Percentiles rank a stretch among this genome's conserved stretches.
phyloP scores from a whole-genome alignment of 37 sponge, comb jelly and placozoan species.

The Diacarnus erythraeanus region DNA sequence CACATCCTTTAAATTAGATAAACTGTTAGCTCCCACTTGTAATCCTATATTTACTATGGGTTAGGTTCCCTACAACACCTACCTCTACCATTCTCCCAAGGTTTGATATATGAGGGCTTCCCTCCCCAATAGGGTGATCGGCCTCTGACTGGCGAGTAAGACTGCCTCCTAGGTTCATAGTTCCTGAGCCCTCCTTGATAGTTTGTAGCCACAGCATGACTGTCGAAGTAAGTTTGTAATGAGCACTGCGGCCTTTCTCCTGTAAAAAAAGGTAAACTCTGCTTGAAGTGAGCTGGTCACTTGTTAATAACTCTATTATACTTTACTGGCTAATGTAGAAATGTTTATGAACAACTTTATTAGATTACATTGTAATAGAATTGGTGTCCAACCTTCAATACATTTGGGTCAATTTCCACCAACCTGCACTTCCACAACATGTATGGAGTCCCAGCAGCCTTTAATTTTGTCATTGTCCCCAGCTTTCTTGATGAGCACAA shows the following conservation, averaged over 20 bases:
- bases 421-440: conserved; percentile 94
- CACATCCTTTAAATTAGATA: no score
- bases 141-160: conserved; percentile 85
- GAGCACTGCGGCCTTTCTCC: conserved; percentile 89
- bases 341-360: no score
- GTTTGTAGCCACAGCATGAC: conserved; percentile 98
- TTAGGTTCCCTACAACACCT: neutral
- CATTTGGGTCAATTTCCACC: conserved; percentile 9
- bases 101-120: conserved; percentile 92
- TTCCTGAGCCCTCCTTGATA: conserved; percentile 85
- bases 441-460: conserved; percentile 99
- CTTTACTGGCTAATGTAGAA: no score
- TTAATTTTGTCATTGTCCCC: conserved; percentile 93
- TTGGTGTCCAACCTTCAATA: neutral
- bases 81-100: conserved; percentile 95
- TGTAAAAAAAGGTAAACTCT: no score
- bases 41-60: neutral
- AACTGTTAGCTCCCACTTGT: no score
- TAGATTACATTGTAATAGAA: no score
- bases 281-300: no score
- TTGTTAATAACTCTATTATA: no score
- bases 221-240: conserved; percentile 98
- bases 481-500: conserved; percentile 94
- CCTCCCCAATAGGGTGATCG: conserved; percentile 78
- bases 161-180: conserved; percentile 96